Base-by-base conservation (phyloP, 1,140 invertebrate genomes). In the Heliconius nattereri region DNA sequence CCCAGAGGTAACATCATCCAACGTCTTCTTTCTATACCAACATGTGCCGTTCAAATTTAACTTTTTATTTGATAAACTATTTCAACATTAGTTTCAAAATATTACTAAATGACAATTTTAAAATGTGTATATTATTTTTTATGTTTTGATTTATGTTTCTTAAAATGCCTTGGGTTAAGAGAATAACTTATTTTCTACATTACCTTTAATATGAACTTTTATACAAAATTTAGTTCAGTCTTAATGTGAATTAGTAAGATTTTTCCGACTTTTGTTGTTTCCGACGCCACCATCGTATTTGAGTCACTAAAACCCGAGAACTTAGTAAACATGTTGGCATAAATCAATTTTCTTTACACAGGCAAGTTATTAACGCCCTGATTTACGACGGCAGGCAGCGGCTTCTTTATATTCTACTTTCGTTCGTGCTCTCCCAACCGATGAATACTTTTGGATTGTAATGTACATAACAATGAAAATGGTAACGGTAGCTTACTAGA, bases 321-420 rank as follows among this genome's bases (percentile, higher is more conserved):
- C 84, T 89, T 85, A 85, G 84, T 91, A 88, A 91, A 91, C 85
- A 86, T 85, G 89, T 89, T 83, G 79, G 78, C 90, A 88, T 91
- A 90, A 93, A 93, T 93, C 89, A 91, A 91, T 91, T 91, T 91
- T 85, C 87, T 87, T 86, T 89, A 86, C 84, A 87, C 80, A 84
- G 79, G 78, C 82, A 81, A 86, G 84, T 91, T 90, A 91, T 90
- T 89, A 86, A 86, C 86, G 84, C 83, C 60, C 77, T 89, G 86
- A 88, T 92, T 87, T 89, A 89, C 83, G 40, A 78, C 66, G 49
- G 37, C 45, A 81, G 72, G 54, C 81, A 60, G 57, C 70, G 73
- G n/a, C 73, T 37, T 52, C 52, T 49, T 73, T 72, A 45, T 76
- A 71, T 37, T 66, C 35, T 54, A 66, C 60, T 66, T 66, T 66